These are phyloP conservation scores for Hofmannophila pseudospretella DNA, from an alignment of 2,888 invertebrate genomes.

Conservation along the genomic window DNA sequence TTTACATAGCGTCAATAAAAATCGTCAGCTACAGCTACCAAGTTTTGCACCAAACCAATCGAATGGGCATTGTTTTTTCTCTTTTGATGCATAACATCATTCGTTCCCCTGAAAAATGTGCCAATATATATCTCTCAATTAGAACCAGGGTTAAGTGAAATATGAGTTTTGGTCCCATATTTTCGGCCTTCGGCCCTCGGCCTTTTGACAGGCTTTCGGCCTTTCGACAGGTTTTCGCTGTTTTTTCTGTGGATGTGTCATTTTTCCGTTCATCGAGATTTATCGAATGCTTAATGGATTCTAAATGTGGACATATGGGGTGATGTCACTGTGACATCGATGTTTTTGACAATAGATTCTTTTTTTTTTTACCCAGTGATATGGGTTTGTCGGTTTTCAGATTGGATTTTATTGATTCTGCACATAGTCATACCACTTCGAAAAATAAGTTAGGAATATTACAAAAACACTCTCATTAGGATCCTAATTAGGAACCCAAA, in stretches of 20 bases:
- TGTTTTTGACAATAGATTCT: no score
- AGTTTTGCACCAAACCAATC: conserved; percentile 12
- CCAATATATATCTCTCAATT: conserved; percentile 64
- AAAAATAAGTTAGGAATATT: no score
- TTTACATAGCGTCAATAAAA: no score
- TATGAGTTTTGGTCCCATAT: conserved; percentile 27
- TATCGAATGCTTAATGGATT: conserved; percentile 6
- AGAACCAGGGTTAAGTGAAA: conserved; percentile 42
- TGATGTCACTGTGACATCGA: background rate
- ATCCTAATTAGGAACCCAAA: no score
- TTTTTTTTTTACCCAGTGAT: no score
- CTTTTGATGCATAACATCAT: conserved; percentile 15
- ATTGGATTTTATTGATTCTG: no score
- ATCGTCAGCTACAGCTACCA: conserved; percentile 18
- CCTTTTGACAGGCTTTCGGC: conserved; percentile 7
- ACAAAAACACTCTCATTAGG: no score
- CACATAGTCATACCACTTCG: no score
- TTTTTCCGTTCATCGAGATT: conserved; percentile 6
- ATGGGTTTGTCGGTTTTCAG: no score
- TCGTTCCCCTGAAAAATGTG: conserved; percentile 41
- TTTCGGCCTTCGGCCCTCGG: conserved; percentile 26
- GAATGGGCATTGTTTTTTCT: conserved; percentile 7
- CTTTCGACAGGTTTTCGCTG: conserved; percentile 10
- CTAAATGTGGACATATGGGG: conserved; percentile 4
- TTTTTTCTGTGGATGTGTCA: conserved; percentile 6